These are phyloP conservation scores for Sebastes ruberrimus DNA, from an alignment of 2,797 vertebrate genomes.

Conservation along the genomic window DNA sequence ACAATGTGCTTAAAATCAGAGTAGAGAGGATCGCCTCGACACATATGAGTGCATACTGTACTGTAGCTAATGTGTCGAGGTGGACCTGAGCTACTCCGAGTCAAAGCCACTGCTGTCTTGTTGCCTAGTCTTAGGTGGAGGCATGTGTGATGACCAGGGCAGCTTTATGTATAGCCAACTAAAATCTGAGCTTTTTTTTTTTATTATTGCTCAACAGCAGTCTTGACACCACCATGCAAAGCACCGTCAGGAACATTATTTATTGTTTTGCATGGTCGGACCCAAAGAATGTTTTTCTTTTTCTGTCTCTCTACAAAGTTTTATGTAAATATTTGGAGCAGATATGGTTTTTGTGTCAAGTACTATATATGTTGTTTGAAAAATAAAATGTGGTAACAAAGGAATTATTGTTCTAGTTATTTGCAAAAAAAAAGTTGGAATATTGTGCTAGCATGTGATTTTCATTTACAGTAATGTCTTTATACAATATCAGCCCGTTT, in stretches of 20 bases:
- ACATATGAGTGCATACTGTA: slow-evolving; percentile 46
- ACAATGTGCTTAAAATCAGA: slow-evolving; percentile 28
- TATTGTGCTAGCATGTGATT: neutral
- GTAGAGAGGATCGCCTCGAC: slow-evolving; percentile 38
- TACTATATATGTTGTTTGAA: slow-evolving; percentile 77
- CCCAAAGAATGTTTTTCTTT: slow-evolving; percentile 79
- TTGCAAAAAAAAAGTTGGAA: neutral
- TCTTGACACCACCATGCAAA: slow-evolving; percentile 71
- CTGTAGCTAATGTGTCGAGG: slow-evolving; percentile 47
- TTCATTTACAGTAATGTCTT: neutral
- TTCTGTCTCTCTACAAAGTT: slow-evolving; percentile 60
- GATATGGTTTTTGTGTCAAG: slow-evolving; percentile 75
- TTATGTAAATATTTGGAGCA: slow-evolving; percentile 82
- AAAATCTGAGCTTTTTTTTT: slow-evolving; percentile 42
- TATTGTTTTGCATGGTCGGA: slow-evolving; percentile 85
- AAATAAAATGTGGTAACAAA: slow-evolving; percentile 78
- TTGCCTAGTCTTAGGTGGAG: slow-evolving; percentile 23
- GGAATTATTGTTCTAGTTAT: neutral
- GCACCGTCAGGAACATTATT: slow-evolving; percentile 73
- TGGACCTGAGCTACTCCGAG: slow-evolving; percentile 31
- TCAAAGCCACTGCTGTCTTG: slow-evolving; percentile 35
- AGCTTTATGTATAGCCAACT: slow-evolving; percentile 54
- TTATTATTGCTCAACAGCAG: slow-evolving; percentile 17
- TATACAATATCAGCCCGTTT: too few species aligned
- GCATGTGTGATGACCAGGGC: slow-evolving; percentile 26